Conservation (phyloP, 1,140 invertebrate species). For the Aphidius ervi region DNA sequence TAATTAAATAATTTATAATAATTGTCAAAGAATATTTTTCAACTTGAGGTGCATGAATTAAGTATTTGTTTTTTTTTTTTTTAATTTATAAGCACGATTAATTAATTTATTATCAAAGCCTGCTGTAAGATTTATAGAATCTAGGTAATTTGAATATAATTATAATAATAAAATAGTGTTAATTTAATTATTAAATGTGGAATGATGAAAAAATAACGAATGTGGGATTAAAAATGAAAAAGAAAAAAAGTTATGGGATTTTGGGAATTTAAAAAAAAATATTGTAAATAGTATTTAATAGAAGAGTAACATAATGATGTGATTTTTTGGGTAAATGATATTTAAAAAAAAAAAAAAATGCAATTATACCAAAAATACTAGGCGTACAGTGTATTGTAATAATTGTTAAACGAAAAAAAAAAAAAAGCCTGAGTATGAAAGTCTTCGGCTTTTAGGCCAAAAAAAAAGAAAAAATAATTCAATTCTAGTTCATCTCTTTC, state of each 20-base stretch:
- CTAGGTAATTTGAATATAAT: not conserved
- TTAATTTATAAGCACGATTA: no score
- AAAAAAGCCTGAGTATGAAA: constrained; percentile 15
- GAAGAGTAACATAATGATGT: constrained; percentile 1
- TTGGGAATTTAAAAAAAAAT: no score
- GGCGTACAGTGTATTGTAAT: not conserved
- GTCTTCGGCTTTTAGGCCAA: no score
- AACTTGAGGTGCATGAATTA: no score
- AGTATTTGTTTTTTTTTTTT: no score
- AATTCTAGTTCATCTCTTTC: no score
- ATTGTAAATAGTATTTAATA: constrained; percentile 9
- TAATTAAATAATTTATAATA: no score
- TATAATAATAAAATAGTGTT: constrained; percentile 27
- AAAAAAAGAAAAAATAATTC: no score
- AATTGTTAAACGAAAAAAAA: not conserved
- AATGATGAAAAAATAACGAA: constrained; percentile 15
- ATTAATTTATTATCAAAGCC: no score
- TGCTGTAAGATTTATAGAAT: no score
- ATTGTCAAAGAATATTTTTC: no score
- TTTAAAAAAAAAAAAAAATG: constrained; percentile 21
- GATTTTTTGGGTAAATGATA: constrained; percentile 11
- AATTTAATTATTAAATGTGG: constrained; percentile 26
- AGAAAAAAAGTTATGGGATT: not conserved
- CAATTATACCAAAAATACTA: constrained; percentile 35
- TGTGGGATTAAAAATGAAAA: constrained; percentile 1